Base-by-base conservation (phyloP, 92 coral and sea anemone genomes). In the Heliopora coerulea region DNA sequence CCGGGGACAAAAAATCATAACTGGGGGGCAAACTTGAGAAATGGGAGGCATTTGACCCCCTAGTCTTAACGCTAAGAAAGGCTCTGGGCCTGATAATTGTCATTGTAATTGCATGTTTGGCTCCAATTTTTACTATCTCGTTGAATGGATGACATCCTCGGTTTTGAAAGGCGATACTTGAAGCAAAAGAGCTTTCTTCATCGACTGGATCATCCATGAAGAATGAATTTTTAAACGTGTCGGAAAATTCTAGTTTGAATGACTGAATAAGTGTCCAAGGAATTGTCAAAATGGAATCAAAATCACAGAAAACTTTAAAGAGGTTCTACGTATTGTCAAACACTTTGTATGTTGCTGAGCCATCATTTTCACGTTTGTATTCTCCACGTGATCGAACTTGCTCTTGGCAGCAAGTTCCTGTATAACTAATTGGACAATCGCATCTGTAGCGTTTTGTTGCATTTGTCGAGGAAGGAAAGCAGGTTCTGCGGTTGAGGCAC, bases 231-330 rank as follows among this genome's bases (percentile, higher is more conserved):
- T 39, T 26, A 27, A 61, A 31, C 20, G 0, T 14, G 15, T 27
- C 10, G 1, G 27, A 2, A 42, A 27, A 19, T 13, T 61, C 48
- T 2, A 61, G 33, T 15, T 12, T 61, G 42, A 3, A 61, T 10
- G 67, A 61, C 21, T 61, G 67, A 31, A 61, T 34, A 11, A 61
- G 67, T 0, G 67, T 61, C 67, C 67, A 61, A 34, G 44, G 1
- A 7, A 4, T 61, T 0, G 18, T 8, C 2, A 26, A 39, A 11
- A 0, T 31, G 10, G 20, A 0, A 30, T 34, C 40, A 8, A 61
- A 61, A 34, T 29, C 67, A 31, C 67, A 61, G 27, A 61, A 61
- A 39, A 61, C 67, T 0, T 1, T 18, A 61, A 27, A 61, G 3
- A 42, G 67, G 15, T 61, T 13, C 12, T 14, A 13, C 19, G 20